Base-by-base conservation (phyloP, 2,888 invertebrate species). In the Nemapogon koenigi region DNA sequence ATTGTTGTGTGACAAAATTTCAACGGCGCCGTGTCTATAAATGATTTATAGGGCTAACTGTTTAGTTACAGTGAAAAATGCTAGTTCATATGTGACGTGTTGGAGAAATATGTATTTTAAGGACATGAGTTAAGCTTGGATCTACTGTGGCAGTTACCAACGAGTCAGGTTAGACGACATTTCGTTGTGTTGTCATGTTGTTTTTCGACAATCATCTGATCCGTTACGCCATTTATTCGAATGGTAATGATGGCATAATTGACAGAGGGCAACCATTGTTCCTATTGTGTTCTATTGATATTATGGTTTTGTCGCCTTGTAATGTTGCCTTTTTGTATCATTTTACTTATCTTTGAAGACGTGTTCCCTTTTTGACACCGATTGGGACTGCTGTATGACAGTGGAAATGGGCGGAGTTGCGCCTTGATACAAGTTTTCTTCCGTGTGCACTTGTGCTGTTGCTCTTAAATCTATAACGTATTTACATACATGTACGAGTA, bases 241-340 rank as follows among this genome's bases (percentile, higher is more conserved):
- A 76, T 73, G 70, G 66, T 76, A 78, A 78, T 76, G 72, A 76
- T 70, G 68, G 72, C 62, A 75, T 76, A 78, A 76, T 75, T 75
- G 78, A 76, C 75, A 75, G 69, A 67, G 67, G 62, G 61, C 67
- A 70, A 62, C 73, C 71, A 76, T 76, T 78, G 75, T 78, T 70
- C 63, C 71, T 57, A 72, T 73, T 70, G 73, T 76, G 57, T 69
- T 64, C 60, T 70, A 66, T 71, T 69, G 66, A 68, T 75, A 73
- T 75, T 70, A 68, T 55, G 59, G 65, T 68, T 76, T 76, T 72
- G 73, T 78, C 78, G 72, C 73, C 70, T 73, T 73, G 75, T 75
- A 69, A 72, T 67, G 62, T 57, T 51, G 49, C 56, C 57, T 57
- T 59, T 62, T 62, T 59, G 62, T 66, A 67, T 75, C 72, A 70